A percentile compares a stretch with the other conserved stretches of the same genome.
Evolutionary conservation across 1,140 invertebrate species (phyloP).

Genomic region (Sogatella furcifera): DNA sequence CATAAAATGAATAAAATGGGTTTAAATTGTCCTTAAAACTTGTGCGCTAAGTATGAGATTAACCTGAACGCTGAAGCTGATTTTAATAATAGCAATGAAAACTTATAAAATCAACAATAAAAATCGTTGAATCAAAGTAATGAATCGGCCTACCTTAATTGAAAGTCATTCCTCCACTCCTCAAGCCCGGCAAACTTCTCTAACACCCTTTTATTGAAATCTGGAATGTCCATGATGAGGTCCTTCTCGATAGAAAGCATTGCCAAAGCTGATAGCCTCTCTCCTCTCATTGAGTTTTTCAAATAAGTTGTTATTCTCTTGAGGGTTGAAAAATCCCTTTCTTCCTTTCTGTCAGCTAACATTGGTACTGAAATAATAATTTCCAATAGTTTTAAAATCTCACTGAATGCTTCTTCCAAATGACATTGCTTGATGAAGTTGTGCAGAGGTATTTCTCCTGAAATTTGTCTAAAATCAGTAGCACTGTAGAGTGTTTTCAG

Average conservation of each 20-base stretch:
- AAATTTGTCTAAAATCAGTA: no score
- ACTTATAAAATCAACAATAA: no score
- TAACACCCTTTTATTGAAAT: conserved; percentile 26
- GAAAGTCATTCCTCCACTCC: conserved; percentile 22
- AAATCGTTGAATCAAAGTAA: no score
- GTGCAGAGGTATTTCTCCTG: no score
- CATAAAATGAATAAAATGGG: no score
- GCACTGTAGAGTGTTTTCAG: no score
- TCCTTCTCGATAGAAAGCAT: conserved; percentile 18
- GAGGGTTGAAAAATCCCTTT: conserved; percentile 20
- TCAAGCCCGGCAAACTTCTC: conserved; percentile 21
- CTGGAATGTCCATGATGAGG: conserved; percentile 18
- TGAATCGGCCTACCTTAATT: conserved; percentile 14
- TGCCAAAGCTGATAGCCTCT: conserved; percentile 17
- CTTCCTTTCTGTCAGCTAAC: conserved; percentile 15
- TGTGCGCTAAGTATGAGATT: no score
- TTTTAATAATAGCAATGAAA: no score
- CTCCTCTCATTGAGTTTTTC: conserved; percentile 16
- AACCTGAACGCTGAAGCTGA: no score
- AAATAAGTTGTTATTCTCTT: conserved; percentile 21
- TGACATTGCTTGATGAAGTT: conserved; percentile 1
- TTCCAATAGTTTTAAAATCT: conserved; percentile 21
- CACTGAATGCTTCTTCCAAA: conserved; percentile 20
- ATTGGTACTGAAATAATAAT: conserved; percentile 20
- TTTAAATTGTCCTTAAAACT: no score